Evolutionary conservation across 2,888 invertebrate species (phyloP).

Genomic region (Trichopria drosophilae): DNA sequence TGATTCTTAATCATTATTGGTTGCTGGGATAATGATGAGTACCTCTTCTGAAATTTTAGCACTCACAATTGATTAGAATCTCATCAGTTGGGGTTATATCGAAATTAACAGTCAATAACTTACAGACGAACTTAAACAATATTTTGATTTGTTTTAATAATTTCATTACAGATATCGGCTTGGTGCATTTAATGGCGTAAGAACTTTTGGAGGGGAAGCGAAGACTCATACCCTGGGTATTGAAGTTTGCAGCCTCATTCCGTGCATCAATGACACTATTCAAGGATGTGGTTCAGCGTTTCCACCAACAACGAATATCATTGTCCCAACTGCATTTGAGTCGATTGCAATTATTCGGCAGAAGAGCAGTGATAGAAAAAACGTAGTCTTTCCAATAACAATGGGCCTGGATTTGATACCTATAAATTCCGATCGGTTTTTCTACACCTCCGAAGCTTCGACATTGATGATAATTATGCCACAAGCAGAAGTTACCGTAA

Average conservation of each 20-base stretch:
- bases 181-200: constrained; percentile 40
- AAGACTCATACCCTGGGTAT: constrained; percentile 13
- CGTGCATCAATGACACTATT: constrained; percentile 23
- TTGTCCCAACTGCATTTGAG: too few species aligned
- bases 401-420: background rate
- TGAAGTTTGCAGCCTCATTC: constrained; percentile 27
- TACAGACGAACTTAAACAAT: too few species aligned
- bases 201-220: constrained; percentile 26
- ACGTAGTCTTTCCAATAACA: constrained; percentile 25
- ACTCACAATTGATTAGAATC: too few species aligned
- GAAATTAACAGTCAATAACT: too few species aligned
- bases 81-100: too few species aligned
- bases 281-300: constrained; percentile 31
- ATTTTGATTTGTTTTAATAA: too few species aligned
- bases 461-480: background rate
- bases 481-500: constrained; percentile 34
- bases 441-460: background rate
- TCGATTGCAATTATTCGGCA: constrained; percentile 34
- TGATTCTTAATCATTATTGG: too few species aligned
- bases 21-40: too few species aligned
- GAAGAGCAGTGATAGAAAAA: constrained; percentile 25
- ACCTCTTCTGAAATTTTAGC: too few species aligned
- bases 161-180: constrained; percentile 42
- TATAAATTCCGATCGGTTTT: background rate
- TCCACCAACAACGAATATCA: too few species aligned